Evolutionary conservation across 2,113 vertebrate species (phyloP).

Genomic region (Colossoma macropomum): DNA sequence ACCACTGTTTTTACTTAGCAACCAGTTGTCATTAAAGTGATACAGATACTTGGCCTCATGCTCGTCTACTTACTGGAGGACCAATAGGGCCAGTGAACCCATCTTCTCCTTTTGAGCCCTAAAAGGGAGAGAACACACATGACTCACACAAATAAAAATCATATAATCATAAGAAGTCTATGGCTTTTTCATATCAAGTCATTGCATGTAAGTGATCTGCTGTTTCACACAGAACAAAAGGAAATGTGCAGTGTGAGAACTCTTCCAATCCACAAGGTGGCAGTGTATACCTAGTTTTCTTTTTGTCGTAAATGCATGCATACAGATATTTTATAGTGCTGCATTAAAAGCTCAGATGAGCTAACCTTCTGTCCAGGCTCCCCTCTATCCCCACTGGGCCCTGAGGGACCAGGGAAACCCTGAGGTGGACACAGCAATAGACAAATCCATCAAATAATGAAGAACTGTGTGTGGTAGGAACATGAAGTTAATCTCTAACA

Average conservation of each 20-base stretch:
- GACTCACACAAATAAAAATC: neutral
- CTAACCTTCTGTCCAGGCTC: constrained; percentile 78
- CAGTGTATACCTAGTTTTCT: neutral
- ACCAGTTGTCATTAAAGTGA: too few relatives aligned
- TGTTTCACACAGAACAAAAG: neutral
- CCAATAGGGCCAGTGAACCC: constrained; percentile 77
- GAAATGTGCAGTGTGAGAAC: neutral
- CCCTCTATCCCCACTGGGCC: constrained; percentile 76
- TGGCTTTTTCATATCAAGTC: neutral
- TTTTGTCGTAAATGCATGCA: neutral
- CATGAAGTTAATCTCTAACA: too few relatives aligned
- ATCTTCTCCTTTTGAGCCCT: constrained; percentile 81
- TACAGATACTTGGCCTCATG: neutral
- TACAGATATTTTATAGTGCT: neutral
- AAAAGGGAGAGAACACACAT: constrained; percentile 52
- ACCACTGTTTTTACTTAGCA: too few relatives aligned
- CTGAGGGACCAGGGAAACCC: constrained; percentile 79
- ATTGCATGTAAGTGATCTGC: neutral
- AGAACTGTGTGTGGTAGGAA: neutral
- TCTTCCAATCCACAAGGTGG: constrained; percentile 54
- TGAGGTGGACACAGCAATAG: constrained; percentile 46
- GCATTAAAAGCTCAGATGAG: neutral
- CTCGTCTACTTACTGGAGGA: constrained; percentile 71
- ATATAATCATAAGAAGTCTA: neutral
- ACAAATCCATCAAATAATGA: neutral